Base-by-base conservation (phyloP, 2,797 vertebrate genomes). In the Basileuterus tristriatus region DNA sequence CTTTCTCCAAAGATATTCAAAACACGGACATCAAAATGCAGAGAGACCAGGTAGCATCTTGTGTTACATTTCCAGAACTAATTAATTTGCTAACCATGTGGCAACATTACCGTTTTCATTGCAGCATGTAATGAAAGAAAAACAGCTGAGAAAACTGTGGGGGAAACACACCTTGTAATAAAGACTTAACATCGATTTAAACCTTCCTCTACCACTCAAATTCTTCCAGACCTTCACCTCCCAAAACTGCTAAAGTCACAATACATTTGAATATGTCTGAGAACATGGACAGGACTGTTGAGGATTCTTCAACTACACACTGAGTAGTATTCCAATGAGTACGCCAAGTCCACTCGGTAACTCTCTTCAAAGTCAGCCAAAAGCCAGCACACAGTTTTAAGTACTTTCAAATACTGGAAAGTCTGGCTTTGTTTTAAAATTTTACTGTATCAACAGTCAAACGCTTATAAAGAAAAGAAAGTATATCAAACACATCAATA, bases 61-160 rank as follows among this genome's bases (percentile, higher is more conserved):
- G 34, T 47, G 47, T 37, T 92, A 3, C 55, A 79, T 69, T 89
- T 90, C 27, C 70, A 90, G 36, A 89, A 92, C 24, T 49, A 68
- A 89, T 71, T 83, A 44, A 62, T 92, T 77, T 87, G 84, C 84
- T 94, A 95, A 89, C 56, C 60, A 60, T 64, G 32, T 87, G 60
- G 68, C 60, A 93, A 89, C 63, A 34, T 85, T 80, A 92, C 93
- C 27, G 0, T 89, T 87, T 92, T 93, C 79, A 94, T 75, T 85
- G 84, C 91, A 92, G 94, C 91, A 93, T 89, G 75, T 56, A 95
- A 96, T 43, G 56, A 93, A 92, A 96, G 76, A 96, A 79, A 90
- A 94, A 94, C 49, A 92, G 34, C 91, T 95, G 68, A 96, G 75
- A 95, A 94, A 87, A 87, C 36, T 22, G 44, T 59, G 36, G 32